A percentile compares a stretch with the other conserved stretches of the same genome.
phyloP scores from a whole-genome alignment of 2,888 invertebrate genomes.

The Drosophila villosipedis region DNA sequence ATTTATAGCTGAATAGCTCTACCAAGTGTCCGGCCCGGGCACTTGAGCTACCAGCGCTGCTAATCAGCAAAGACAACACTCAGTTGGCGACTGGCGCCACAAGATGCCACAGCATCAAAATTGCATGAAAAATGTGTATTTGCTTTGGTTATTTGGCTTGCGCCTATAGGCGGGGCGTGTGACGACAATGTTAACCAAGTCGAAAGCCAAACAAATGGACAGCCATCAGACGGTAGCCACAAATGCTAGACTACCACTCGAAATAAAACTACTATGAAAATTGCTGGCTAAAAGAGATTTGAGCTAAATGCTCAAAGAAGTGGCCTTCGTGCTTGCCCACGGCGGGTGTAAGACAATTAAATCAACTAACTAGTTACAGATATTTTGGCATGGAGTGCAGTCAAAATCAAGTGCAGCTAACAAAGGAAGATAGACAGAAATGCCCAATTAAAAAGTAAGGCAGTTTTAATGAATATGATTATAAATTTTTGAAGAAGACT shows the following conservation, averaged over 20 bases:
- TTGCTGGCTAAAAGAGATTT: conserved; percentile 36
- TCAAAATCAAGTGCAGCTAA: conserved; percentile 1
- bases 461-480: neutral
- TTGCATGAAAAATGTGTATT: conserved; percentile 68
- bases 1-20: conserved; percentile 48
- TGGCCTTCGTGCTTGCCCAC: conserved; percentile 59
- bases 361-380: conserved; percentile 26
- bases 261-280: conserved; percentile 51
- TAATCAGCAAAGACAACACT: conserved; percentile 76
- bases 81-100: conserved; percentile 65
- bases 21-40: conserved; percentile 23
- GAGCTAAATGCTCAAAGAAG: conserved; percentile 46
- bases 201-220: conserved; percentile 78
- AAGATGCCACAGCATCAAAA: conserved; percentile 66
- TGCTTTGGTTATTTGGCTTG: conserved; percentile 19
- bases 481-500: neutral
- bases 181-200: conserved; percentile 68
- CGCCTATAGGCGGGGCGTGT: conserved; percentile 19
- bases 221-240: conserved; percentile 80
- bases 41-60: conserved; percentile 48
- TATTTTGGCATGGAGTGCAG: conserved; percentile 11
- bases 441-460: neutral
- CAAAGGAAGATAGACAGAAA: neutral
- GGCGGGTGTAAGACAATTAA: conserved; percentile 55
- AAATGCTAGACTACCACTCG: conserved; percentile 53